A percentile compares a stretch with the other conserved stretches of the same genome.
These are phyloP conservation scores for Allophyes oxyacanthae DNA, from an alignment of 2,888 invertebrate genomes.

Conservation along the genomic window DNA sequence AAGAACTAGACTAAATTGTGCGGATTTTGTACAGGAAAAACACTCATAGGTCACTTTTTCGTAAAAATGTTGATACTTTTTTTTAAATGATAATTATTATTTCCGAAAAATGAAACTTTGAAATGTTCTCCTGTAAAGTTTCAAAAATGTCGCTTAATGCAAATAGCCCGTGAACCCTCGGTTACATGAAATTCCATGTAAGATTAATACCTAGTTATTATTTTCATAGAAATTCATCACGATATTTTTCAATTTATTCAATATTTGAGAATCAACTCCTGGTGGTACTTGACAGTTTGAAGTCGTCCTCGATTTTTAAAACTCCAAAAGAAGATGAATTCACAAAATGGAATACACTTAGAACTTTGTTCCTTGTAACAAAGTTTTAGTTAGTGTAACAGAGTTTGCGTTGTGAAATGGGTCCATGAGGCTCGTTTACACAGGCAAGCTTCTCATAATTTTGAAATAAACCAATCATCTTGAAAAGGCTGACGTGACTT, in stretches of 20 bases:
- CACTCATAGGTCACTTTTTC: too few relatives aligned
- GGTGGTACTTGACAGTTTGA: conserved; percentile 29
- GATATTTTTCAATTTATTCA: not conserved
- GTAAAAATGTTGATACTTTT: too few relatives aligned
- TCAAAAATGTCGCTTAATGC: too few relatives aligned
- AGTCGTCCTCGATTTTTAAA: conserved; percentile 40
- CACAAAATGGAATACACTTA: conserved; percentile 51
- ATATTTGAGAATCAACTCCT: conserved; percentile 9
- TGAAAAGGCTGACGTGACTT: conserved; percentile 22
- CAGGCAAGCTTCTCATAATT: conserved; percentile 28
- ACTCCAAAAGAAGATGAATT: conserved; percentile 47
- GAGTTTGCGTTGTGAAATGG: conserved; percentile 45
- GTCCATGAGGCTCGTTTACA: conserved; percentile 36
- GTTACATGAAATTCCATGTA: too few relatives aligned
- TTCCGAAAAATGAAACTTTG: too few relatives aligned
- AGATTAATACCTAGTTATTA: too few relatives aligned
- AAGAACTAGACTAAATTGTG: too few relatives aligned
- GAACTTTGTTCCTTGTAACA: conserved; percentile 39
- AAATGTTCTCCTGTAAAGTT: too few relatives aligned
- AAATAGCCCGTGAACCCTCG: too few relatives aligned
- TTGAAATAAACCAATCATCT: conserved; percentile 46
- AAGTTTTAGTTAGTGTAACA: conserved; percentile 53
- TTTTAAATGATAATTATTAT: too few relatives aligned
- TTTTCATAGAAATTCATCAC: too few relatives aligned
- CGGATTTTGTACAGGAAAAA: too few relatives aligned